phyloP scores from a whole-genome alignment of 2,113 vertebrate genomes.

The Dasypus novemcinctus region DNA sequence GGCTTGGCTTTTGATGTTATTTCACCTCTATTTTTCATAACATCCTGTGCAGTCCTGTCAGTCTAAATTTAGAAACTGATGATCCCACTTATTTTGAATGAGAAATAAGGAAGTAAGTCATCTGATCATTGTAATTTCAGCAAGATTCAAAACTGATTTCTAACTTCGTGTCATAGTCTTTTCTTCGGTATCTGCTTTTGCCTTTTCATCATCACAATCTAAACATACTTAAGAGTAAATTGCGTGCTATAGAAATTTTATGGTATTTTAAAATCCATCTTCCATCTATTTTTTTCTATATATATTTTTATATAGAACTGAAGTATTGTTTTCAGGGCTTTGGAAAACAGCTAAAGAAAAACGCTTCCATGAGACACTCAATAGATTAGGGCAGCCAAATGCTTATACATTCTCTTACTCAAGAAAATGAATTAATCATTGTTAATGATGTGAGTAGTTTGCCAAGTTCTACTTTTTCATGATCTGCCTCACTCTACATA shows the following conservation, averaged over 20 bases:
- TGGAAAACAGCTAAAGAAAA: background rate
- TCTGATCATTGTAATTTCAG: background rate
- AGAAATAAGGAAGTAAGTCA: background rate
- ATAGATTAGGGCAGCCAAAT: background rate
- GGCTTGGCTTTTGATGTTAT: background rate
- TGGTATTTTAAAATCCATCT: background rate
- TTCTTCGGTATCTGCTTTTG: background rate
- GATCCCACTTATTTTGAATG: background rate
- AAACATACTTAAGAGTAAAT: background rate
- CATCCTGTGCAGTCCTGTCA: background rate
- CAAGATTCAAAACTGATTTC: background rate
- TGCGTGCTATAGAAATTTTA: background rate
- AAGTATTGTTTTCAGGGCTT: background rate
- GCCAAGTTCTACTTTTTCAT: background rate
- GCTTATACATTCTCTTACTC: background rate
- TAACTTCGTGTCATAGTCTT: background rate
- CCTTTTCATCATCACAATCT: background rate
- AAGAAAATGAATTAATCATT: constrained; percentile 45
- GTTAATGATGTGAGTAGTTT: constrained; percentile 11
- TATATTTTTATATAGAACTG: background rate
- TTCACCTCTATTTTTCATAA: background rate
- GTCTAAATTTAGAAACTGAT: background rate
- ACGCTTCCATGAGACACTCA: background rate
- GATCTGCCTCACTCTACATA: background rate
- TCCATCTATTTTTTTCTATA: background rate